phyloP scores from a whole-genome alignment of 2,888 invertebrate species.

The Yponomeuta malinellus region DNA sequence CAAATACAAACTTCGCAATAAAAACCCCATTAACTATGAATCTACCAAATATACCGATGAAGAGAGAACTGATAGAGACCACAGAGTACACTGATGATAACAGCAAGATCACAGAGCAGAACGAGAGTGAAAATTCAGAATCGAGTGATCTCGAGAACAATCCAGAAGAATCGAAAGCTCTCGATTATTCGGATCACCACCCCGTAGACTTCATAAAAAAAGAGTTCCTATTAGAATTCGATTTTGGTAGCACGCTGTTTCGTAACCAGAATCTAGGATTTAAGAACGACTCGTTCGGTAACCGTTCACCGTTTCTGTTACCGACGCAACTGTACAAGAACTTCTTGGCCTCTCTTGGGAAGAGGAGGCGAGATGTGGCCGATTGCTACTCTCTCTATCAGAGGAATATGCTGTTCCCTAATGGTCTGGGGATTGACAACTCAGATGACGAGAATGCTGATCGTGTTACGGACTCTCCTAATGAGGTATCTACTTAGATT shows the following conservation, averaged over 20 bases:
- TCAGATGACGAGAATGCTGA: slow-evolving; percentile 67
- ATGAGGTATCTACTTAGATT: slow-evolving; percentile 53
- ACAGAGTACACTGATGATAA: slow-evolving; percentile 33
- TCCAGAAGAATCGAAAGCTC: slow-evolving; percentile 42
- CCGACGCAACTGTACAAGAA: slow-evolving; percentile 88
- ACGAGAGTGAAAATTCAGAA: slow-evolving; percentile 60
- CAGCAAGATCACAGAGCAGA: slow-evolving; percentile 46
- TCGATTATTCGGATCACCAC: slow-evolving; percentile 61
- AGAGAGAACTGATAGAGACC: slow-evolving; percentile 62
- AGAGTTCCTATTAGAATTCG: slow-evolving; percentile 66
- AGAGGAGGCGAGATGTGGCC: slow-evolving; percentile 61
- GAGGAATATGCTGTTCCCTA: slow-evolving; percentile 75
- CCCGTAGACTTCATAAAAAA: slow-evolving; percentile 71
- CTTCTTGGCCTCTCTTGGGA: slow-evolving; percentile 79
- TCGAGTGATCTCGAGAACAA: slow-evolving; percentile 62
- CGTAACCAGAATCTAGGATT: slow-evolving; percentile 57
- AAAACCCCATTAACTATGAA: slow-evolving; percentile 61
- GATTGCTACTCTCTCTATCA: slow-evolving; percentile 68
- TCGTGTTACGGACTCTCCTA: slow-evolving; percentile 60
- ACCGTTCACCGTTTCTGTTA: slow-evolving; percentile 76
- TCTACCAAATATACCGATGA: slow-evolving; percentile 64
- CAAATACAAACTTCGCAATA: slow-evolving; percentile 55
- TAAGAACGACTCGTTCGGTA: slow-evolving; percentile 54
- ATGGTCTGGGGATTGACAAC: slow-evolving; percentile 55
- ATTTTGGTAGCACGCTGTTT: slow-evolving; percentile 58